Evolutionary conservation across 2,113 vertebrate genomes (phyloP).

Genomic region (Festucalex cinctus): DNA sequence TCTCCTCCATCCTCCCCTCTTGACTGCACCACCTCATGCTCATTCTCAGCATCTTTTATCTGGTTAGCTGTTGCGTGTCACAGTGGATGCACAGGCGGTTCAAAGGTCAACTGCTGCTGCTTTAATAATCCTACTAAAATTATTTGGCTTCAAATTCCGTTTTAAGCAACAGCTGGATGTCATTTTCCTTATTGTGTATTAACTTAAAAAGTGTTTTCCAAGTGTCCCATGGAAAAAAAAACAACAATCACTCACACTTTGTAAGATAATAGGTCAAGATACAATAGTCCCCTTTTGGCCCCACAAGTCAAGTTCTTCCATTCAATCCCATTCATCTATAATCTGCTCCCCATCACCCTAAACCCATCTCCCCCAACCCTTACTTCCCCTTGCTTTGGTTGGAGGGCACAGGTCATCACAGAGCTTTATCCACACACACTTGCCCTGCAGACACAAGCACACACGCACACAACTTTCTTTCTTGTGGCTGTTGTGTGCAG

Average conservation of each 20-base stretch:
- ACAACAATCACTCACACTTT: slow-evolving; percentile 22
- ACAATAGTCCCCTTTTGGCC: slow-evolving; percentile 68
- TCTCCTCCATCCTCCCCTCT: slow-evolving; percentile 16
- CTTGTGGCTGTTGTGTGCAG: background rate
- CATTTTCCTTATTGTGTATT: background rate
- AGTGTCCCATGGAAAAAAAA: slow-evolving; percentile 3
- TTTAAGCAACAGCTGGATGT: background rate
- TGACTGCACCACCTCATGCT: slow-evolving; percentile 36
- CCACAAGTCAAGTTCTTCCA: slow-evolving; percentile 76
- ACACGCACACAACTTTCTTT: slow-evolving; percentile 21
- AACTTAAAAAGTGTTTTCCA: background rate
- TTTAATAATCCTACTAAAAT: slow-evolving; percentile 31
- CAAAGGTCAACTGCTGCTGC: slow-evolving; percentile 60
- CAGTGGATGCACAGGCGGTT: slow-evolving; percentile 64
- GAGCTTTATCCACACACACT: slow-evolving; percentile 60
- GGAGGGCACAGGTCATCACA: slow-evolving; percentile 70
- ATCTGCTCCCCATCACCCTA: slow-evolving; percentile 49
- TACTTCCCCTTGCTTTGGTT: slow-evolving; percentile 71
- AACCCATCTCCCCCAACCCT: slow-evolving; percentile 46
- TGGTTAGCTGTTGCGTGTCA: slow-evolving; percentile 59
- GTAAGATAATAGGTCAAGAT: slow-evolving; percentile 56
- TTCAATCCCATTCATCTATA: slow-evolving; percentile 62
- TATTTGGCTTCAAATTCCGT: slow-evolving; percentile 11
- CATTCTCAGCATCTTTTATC: slow-evolving; percentile 53
- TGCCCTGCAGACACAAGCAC: slow-evolving; percentile 33